Conservation (phyloP, 2,797 vertebrate genomes). For the Gymnothorax reevesii region DNA sequence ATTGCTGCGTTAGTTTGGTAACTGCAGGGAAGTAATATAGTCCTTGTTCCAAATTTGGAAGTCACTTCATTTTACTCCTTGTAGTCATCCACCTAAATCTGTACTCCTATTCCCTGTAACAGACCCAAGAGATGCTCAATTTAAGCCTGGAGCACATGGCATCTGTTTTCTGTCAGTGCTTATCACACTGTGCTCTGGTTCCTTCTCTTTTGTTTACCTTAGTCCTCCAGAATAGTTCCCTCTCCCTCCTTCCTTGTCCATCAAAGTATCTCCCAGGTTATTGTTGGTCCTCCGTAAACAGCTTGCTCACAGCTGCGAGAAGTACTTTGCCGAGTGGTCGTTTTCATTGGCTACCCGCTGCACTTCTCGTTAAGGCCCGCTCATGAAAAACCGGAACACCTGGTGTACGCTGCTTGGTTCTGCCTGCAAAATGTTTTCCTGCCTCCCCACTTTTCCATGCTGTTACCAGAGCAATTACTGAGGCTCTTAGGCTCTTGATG, state of each 20-base stretch:
- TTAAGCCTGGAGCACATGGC: conserved; percentile 6
- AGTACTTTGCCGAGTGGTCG: neutral
- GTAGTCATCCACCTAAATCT: too few relatives aligned
- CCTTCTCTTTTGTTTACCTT: neutral
- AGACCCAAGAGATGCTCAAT: neutral
- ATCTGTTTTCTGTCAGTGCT: neutral
- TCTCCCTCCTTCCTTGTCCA: neutral
- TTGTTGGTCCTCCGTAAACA: neutral
- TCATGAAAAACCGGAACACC: neutral
- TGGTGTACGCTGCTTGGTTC: neutral
- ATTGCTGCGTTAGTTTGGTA: too few relatives aligned
- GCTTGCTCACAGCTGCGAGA: neutral
- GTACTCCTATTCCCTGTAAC: too few relatives aligned
- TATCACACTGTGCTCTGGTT: neutral
- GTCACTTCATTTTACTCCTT: too few relatives aligned
- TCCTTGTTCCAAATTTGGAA: too few relatives aligned
- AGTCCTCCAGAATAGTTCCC: neutral
- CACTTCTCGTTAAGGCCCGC: neutral
- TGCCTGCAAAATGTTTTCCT: neutral
- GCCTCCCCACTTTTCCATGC: neutral
- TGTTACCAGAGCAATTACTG: neutral
- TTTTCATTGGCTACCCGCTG: neutral
- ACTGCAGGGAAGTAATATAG: too few relatives aligned
- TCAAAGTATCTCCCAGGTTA: neutral
- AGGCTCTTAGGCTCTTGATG: neutral